Conservation (phyloP, 2,113 vertebrate genomes). For the Dicentrarchus labrax region DNA sequence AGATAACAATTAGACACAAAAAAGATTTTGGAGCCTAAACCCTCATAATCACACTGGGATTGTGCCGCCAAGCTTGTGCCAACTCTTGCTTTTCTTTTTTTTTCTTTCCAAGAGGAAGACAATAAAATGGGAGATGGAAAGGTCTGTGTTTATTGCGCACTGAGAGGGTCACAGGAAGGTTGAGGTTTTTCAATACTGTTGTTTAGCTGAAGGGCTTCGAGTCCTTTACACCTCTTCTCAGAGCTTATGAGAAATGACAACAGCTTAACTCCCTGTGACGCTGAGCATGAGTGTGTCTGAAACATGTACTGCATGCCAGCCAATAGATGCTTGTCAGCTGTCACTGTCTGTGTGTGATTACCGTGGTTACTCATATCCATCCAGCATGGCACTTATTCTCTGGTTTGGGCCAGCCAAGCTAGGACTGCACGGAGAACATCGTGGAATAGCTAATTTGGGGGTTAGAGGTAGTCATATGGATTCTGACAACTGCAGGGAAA, state of each 20-base stretch:
- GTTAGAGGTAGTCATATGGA: constrained; percentile 35
- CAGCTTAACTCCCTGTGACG: constrained; percentile 63
- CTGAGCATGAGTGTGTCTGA: constrained; percentile 67
- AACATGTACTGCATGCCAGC: constrained; percentile 42
- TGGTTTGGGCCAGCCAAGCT: constrained; percentile 45
- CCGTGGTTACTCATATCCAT: constrained; percentile 56
- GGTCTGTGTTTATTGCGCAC: constrained; percentile 56
- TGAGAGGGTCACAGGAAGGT: constrained; percentile 60
- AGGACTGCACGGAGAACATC: constrained; percentile 42
- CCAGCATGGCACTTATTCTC: constrained; percentile 50
- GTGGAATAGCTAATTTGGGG: constrained; percentile 48
- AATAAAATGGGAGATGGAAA: constrained; percentile 59
- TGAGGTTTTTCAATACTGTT: constrained; percentile 53
- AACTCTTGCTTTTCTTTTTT: constrained; percentile 25
- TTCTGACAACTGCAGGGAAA: constrained; percentile 55
- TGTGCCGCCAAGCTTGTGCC: constrained; percentile 19
- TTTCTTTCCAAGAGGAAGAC: constrained; percentile 39
- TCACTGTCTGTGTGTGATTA: constrained; percentile 72
- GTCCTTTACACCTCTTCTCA: constrained; percentile 56
- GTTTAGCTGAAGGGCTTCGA: constrained; percentile 49
- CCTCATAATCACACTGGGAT: constrained; percentile 43
- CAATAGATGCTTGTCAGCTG: constrained; percentile 76
- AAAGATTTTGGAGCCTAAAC: constrained; percentile 31
- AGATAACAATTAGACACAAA: constrained; percentile 62
- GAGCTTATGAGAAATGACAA: constrained; percentile 72